A percentile compares a stretch with the other conserved stretches of the same genome.
Conservation (phyloP, 2,797 vertebrate genomes). For the Crax fasciolata region DNA sequence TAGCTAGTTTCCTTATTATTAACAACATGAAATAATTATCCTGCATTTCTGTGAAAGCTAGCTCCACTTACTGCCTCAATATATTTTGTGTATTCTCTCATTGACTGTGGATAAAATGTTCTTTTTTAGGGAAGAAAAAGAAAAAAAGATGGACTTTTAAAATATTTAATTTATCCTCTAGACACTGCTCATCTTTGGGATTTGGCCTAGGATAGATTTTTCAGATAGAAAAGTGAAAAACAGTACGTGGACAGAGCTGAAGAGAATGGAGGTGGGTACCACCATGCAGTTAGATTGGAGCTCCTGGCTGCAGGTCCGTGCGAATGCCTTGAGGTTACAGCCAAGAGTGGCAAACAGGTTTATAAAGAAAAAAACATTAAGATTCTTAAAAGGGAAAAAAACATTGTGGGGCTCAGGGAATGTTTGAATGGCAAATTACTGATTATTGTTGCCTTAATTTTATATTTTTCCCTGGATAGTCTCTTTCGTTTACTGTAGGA, state of each 20-base stretch:
- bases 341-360: background rate
- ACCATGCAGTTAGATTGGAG: background rate
- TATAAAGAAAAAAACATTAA: background rate
- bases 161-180: background rate
- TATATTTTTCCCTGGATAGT: background rate
- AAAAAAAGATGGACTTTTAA: background rate
- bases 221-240: background rate
- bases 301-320: background rate
- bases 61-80: background rate
- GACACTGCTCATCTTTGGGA: background rate
- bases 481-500: background rate
- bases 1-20: background rate
- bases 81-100: background rate
- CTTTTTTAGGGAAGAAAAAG: background rate
- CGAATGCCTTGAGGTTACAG: background rate
- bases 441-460: background rate
- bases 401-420: accelerated
- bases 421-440: background rate
- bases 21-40: background rate
- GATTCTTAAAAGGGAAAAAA: background rate
- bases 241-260: background rate
- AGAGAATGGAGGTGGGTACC: background rate
- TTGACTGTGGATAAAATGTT: background rate
- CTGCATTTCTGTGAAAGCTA: background rate
- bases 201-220: background rate